A percentile compares a stretch with the other conserved stretches of the same genome.
Conservation (phyloP, 2,113 vertebrate species). For the Caloenas nicobarica region DNA sequence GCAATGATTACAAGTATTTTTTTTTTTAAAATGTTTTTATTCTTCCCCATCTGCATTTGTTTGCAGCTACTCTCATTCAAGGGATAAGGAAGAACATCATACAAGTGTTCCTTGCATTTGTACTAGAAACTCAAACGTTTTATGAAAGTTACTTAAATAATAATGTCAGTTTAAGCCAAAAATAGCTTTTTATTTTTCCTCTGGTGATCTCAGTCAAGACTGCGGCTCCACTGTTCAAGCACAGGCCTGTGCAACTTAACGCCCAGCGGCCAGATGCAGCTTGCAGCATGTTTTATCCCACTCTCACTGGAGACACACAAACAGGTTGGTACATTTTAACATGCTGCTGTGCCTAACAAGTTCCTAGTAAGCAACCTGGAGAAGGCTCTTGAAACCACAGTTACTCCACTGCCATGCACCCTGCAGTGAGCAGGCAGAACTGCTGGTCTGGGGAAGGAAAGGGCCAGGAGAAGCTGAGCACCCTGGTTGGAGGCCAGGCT, state of each 20-base stretch:
- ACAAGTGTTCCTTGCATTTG: neutral
- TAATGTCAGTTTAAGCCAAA: neutral
- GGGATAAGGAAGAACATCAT: neutral
- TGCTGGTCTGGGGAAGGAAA: neutral
- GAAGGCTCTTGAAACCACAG: neutral
- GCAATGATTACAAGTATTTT: neutral
- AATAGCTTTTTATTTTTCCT: neutral
- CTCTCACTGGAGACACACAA: neutral
- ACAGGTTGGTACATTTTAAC: neutral
- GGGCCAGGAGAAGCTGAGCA: accelerated
- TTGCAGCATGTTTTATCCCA: neutral
- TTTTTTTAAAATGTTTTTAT: neutral
- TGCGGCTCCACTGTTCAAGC: neutral
- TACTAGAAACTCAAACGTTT: neutral
- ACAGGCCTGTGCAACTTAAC: neutral
- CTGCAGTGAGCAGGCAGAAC: neutral
- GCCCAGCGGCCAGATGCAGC: neutral
- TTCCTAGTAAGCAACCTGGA: neutral
- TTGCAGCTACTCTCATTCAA: neutral
- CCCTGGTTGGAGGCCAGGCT: neutral
- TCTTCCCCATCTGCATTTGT: neutral
- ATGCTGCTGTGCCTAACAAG: neutral
- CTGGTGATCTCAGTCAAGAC: neutral
- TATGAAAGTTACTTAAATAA: neutral
- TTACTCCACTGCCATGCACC: neutral